Evolutionary conservation across 92 coral and sea anemone genomes (phyloP), one percentile per base, ranked within the genome.

Genomic region (Phenganax subtilis): DNA sequence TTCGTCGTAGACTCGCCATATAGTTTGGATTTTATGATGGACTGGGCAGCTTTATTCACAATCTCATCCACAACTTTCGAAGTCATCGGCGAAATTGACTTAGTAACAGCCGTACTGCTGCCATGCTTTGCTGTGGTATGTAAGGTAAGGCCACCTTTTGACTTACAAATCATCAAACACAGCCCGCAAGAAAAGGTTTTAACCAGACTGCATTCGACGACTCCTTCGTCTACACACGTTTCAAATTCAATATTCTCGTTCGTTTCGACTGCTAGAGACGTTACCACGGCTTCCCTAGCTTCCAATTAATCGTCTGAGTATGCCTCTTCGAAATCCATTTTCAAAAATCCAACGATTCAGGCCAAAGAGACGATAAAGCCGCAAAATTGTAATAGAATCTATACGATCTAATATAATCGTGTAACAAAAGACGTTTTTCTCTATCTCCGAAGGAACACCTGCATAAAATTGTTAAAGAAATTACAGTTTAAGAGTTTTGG

Each of bases 1-100:
- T 72, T 72, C 20, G 77, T 72, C n/a, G 51, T 72, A 14, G 57
- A 7, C 77, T 72, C 77, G 6, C 77, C 77, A 72, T 72, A 72
- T 29, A 72, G 51, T 29, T 47, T 72, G n/a, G 58, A 72, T 3
- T 72, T 44, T 44, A 44, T 15, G 17, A 72, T 29, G 9, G 77
- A 72, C 54, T 72, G 9, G 17, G 51, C 77, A 9, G 57, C 57
- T 72, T 72, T 72, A 8, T 20, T 10, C 9, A 72, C 77, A 9
- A 72, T 72, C 51, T 72, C 77, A 72, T 58, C 3, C 9, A 72
- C 77, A 53, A 53, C 77, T 3, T 72, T 44, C n/a, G 77, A 9
- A 8, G 5, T 15, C 5, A 72, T 72, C 12, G 77, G 77, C 29
- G 77, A 72, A 6, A 53, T 25, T 31, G 55, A 3, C 77, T 72